Evolutionary conservation across 2,888 invertebrate genomes (phyloP), one percentile per base, ranked within the genome.

Genomic region (Euproctis similis): DNA sequence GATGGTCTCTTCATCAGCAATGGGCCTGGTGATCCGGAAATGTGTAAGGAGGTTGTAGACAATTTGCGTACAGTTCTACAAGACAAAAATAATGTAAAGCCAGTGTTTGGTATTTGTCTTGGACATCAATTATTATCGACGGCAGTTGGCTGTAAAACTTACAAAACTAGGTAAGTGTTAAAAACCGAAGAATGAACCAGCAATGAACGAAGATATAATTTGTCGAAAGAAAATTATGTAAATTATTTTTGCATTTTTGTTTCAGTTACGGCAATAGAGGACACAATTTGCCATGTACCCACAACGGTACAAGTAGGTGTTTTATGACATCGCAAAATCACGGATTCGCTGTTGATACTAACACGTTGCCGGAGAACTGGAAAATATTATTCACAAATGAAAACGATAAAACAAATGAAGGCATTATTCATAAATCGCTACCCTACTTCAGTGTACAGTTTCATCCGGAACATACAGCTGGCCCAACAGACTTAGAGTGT

Each of bases 291-390:
- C 99, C 99, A 0, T 98, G 97, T 53, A 89, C 93, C 6, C 97
- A 98, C 68, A 87, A 89, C 34, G 92, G 89, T 8, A 95, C 96
- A 0, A 88, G 89, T 5, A 89, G 97, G 19, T 99, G 99, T 69
- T 97, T 91, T 73, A 98, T 99, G 90, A 99, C 98, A 1, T 96
- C 97, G 0, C 99, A 98, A 78, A 98, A 98, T 77, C 98, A 98
- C 62, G 98, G 98, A 5, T 98, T 91, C 72, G 97, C 97, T 6
- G 96, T 98, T 1, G 91, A 96, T 55, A 80, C 89, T 0, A 59
- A 86, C 1, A 85, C 89, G 1, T 66, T 98, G 34, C 94, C 97
- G 0, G 52, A 71, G 2, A 87, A 88, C 34, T 99, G 99, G 98
- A 88, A 90, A 47, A 85, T 91, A 2, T 86, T 99, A 1, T 99